Conservation (phyloP, 92 coral and sea anemone species). For the Porites rus region DNA sequence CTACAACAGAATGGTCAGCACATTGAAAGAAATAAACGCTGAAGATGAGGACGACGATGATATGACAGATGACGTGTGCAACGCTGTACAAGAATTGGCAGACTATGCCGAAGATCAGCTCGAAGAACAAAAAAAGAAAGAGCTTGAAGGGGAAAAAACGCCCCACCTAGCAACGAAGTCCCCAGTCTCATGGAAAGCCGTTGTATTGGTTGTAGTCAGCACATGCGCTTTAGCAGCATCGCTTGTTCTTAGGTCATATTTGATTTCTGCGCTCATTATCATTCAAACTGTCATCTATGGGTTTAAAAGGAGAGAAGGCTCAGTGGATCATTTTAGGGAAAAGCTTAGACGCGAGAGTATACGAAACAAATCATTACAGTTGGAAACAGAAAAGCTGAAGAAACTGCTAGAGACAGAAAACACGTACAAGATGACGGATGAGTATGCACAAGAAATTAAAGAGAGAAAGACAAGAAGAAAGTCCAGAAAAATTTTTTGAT, state of each 20-base stretch:
- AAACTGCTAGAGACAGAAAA: constrained; percentile 78
- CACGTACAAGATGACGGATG: constrained; percentile 80
- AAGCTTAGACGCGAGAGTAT: constrained; percentile 65
- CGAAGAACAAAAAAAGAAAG: constrained; percentile 29
- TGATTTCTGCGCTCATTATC: constrained; percentile 67
- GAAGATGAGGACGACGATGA: constrained; percentile 70
- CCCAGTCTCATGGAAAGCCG: constrained; percentile 41
- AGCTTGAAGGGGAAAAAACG: constrained; percentile 33
- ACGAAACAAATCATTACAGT: constrained; percentile 68
- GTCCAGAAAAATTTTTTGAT: neutral
- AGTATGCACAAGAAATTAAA: constrained; percentile 73
- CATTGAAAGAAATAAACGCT: constrained; percentile 66
- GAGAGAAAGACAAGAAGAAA: constrained; percentile 29
- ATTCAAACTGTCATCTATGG: constrained; percentile 54
- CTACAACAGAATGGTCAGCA: constrained; percentile 68
- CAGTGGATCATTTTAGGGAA: constrained; percentile 53
- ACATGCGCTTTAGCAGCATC: constrained; percentile 60
- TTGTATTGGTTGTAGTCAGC: constrained; percentile 49
- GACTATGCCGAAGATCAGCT: constrained; percentile 65
- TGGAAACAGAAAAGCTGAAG: constrained; percentile 76
- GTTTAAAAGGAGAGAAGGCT: constrained; percentile 38
- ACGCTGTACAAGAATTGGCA: constrained; percentile 77
- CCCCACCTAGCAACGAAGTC: constrained; percentile 32
- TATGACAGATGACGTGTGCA: constrained; percentile 67
- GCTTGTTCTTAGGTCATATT: constrained; percentile 61